Base-by-base conservation (phyloP, 2,113 vertebrate genomes). In the Zosterops hypoxanthus region DNA sequence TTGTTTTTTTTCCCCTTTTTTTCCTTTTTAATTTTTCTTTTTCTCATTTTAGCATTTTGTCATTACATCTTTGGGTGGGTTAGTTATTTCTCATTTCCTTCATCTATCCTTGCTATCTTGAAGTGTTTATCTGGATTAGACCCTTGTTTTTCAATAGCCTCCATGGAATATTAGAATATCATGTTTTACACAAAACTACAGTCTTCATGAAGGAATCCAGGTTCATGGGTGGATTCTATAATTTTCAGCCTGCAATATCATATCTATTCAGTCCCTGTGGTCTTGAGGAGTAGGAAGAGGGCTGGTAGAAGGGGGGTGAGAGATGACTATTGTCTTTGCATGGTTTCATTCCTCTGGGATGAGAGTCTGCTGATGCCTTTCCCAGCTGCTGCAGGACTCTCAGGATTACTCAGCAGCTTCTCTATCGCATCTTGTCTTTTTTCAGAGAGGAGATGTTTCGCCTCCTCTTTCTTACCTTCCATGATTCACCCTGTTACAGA, bases 1-100 rank as follows among this genome's bases (percentile, higher is more conserved):
- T 8, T 8, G 2, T 2, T 3, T 14, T 14, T 18, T 44, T 15
- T 8, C 8, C 2, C 1, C 10, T 18, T 26, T 52, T 26, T 28
- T 10, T 9, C 5, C 15, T 15, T 7, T 19, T 28, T n/a, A n/a
- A n/a, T 2, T 36, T 21, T 13, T 6, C 2, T 11, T 31, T 28
- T 19, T 5, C 8, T 8, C 14, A 2, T 34, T 56, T 23, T 39
- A 78, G 13, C 26, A 23, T 66, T 87, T 92, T 87, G 31, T 16
- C 34, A 23, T 85, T 47, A 29, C 0, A 2, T 52, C 46, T 36
- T 86, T 83, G 17, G 5, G 10, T 82, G 34, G 4, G 7, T 47
- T 82, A 16, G 39, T 80, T 82, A 49, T 85, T 79, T 82, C 49
- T 71, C 34, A 44, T 82, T 93, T 79, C 44, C 65, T 85, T 76